A percentile compares a stretch with the other conserved stretches of the same genome.
Conservation (phyloP, 2,797 vertebrate species). For the Lycodopsis pacificus region DNA sequence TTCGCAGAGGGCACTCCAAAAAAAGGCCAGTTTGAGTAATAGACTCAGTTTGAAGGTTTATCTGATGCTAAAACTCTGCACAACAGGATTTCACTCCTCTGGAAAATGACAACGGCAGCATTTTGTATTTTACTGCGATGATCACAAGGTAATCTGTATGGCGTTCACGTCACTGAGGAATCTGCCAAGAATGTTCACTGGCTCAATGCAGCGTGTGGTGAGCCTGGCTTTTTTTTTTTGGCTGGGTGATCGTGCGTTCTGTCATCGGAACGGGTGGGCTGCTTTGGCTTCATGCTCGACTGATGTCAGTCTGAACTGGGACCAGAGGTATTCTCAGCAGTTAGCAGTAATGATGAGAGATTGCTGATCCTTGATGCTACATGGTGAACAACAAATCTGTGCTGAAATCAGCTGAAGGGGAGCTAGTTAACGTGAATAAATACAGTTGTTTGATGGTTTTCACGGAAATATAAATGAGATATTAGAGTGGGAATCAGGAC, state of each 20-base stretch:
- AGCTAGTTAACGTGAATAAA: neutral
- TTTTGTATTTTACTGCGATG: neutral
- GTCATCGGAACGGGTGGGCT: neutral
- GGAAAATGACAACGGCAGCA: neutral
- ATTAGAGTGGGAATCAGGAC: neutral
- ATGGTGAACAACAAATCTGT: neutral
- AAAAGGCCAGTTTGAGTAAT: constrained; percentile 3
- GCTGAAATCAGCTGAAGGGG: neutral
- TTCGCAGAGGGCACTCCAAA: neutral
- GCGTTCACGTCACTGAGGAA: neutral
- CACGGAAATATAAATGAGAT: neutral
- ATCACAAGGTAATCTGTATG: neutral
- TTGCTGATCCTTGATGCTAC: neutral
- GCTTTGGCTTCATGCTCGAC: neutral
- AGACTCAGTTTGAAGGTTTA: neutral
- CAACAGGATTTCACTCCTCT: neutral
- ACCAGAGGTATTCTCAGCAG: too few relatives aligned
- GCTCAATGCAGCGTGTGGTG: neutral
- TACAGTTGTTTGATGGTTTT: neutral
- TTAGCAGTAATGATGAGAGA: neutral
- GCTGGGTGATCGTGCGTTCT: neutral
- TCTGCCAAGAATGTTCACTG: neutral
- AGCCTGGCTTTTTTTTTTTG: neutral
- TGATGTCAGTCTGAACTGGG: neutral
- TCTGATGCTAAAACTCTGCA: neutral